These are phyloP conservation scores for Actinia equina DNA, from an alignment of 64 coral and sea anemone species.

Conservation along the genomic window DNA sequence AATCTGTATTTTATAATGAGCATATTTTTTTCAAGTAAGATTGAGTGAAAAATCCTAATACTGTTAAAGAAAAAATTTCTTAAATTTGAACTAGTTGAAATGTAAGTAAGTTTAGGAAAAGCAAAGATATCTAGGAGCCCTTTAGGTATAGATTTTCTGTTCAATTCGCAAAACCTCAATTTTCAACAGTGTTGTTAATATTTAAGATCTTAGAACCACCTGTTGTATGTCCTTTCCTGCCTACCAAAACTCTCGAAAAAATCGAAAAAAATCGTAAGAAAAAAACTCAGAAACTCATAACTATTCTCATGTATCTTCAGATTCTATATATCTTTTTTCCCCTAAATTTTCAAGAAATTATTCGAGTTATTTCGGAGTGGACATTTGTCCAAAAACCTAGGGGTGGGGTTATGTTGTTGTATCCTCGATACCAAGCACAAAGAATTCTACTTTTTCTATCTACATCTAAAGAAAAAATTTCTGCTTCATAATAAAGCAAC, in stretches of 20 bases:
- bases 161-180: slow-evolving; percentile 1
- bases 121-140: not conserved
- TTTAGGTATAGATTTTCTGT: not conserved
- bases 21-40: not conserved
- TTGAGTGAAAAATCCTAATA: not conserved
- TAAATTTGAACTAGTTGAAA: not conserved
- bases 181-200: not conserved
- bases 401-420: slow-evolving; percentile 67
- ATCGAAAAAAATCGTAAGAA: not conserved
- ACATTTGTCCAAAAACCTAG: not conserved
- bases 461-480: not conserved
- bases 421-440: slow-evolving; percentile 55
- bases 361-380: not conserved
- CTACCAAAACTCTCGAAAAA: not conserved
- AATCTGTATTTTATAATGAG: slow-evolving; percentile 6
- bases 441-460: not conserved
- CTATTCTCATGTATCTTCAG: not conserved
- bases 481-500: not conserved
- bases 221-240: not conserved
- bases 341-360: not conserved
- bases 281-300: not conserved
- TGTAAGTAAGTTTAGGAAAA: not conserved
- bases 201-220: slow-evolving; percentile 8
- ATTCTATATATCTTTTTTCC: not conserved
- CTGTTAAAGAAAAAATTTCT: not conserved